Base-by-base conservation (phyloP, 2,888 invertebrate genomes). In the Strigamia crassipes region DNA sequence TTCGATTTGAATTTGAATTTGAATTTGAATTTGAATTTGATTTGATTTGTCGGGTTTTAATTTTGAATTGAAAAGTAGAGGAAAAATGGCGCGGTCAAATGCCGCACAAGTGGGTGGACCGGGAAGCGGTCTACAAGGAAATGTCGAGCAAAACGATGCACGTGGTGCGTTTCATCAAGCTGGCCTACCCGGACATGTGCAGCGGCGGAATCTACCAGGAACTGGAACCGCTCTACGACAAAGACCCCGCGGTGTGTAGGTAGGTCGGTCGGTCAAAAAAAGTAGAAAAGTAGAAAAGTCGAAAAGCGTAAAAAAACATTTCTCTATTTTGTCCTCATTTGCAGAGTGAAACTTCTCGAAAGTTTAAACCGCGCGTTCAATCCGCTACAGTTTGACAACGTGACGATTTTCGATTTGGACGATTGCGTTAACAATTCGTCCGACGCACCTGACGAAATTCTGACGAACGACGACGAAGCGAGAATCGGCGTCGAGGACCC, bases 171-270 rank as follows among this genome's bases (percentile, higher is more conserved):
- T 93, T 93, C 87, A 91, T 92, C 42, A 94, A 93, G 88, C 90
- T 93, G 6, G 92, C 93, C 0, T 93, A 93, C 87, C 94, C 94
- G 21, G 94, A 94, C 85, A 89, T 93, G 88, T 89, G 90, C 84
- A 92, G 92, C 0, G 92, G 86, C 21, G 85, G 85, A 78, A 89
- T 91, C 23, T 86, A 88, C 0, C 85, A 85, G 21, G 85, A 85
- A 46, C 89, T 91, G 0, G 93, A 93, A 86, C 91, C 91, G 0
- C 87, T 93, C 21, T 91, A 92, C 84, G 86, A 86, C 81, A 90
- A 90, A 84, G 90, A 91, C 84, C 87, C 90, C 83, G 89, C 88
- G 83, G 88, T 90, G 42, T 90, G 90, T 85, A 89, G 91, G 87
- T 89, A 1, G 27, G 27, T n/a, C n/a, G n/a, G n/a, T n/a, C n/a